Evolutionary conservation across 2,113 vertebrate genomes (phyloP), one percentile per base, ranked within the genome.

Genomic region (Fregetta grallaria): DNA sequence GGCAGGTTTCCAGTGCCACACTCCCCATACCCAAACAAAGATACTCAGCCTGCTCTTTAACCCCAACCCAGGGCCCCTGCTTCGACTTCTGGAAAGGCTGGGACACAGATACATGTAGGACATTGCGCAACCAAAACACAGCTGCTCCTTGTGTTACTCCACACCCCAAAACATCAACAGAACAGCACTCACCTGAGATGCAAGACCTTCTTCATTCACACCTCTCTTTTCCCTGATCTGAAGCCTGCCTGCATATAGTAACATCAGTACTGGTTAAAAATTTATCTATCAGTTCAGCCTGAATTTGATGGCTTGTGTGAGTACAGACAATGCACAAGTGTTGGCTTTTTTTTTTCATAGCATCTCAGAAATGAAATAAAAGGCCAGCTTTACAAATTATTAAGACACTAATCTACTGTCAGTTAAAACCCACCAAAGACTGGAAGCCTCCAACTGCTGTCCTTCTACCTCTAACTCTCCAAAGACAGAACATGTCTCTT

Each of bases 181-280:
- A 63, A 2, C 17, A 13, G 52, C 56, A 55, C 32, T 68, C 49
- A 47, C 15, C 15, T 4, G 4, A 63, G 40, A 40, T 12, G 22
- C 15, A 61, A 70, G 12, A n/a, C 19, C 38, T 71, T 32, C 38
- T 71, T 32, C 65, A 53, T 23, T 73, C 38, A 36, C 30, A 80
- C 2, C n/a, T 55, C 42, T 47, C 53, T 53, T 44, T 6, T 19
- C 8, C 19, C 30, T 0, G 0, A 18, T 29, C 34, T 25, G 47
- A 81, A 75, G n/a, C 38, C 62, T 66, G 63, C 12, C 27, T 49
- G 30, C 8, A 32, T 4, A 26, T 2, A 19, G 40, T 3, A 86
- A 70, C 38, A 29, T 13, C 42, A 49, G 19, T 4, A 70, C 4
- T 42, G 10, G 13, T 52, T 78, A 36, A 71, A 73, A 81, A 38